These are phyloP conservation scores for Sisor rabdophorus DNA, from an alignment of 2,113 vertebrate genomes.

Conservation along the genomic window DNA sequence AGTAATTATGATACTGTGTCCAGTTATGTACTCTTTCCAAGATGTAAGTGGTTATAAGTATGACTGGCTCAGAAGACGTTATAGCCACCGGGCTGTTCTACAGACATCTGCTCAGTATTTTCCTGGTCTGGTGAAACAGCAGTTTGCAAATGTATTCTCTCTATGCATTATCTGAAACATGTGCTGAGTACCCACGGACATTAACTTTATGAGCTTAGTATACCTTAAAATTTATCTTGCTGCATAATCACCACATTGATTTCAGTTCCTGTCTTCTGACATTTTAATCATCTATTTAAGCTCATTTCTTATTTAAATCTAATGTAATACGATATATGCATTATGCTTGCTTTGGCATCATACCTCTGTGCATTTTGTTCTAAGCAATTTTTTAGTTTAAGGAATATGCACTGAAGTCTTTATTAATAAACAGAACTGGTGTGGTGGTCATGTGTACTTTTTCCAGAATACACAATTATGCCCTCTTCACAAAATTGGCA, in stretches of 20 bases:
- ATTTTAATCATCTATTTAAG: background rate
- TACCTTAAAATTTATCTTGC: background rate
- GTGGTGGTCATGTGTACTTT: background rate
- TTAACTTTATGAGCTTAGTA: background rate
- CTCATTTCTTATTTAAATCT: background rate
- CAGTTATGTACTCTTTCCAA: background rate
- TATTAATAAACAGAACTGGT: background rate
- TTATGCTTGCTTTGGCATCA: background rate
- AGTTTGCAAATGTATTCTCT: background rate
- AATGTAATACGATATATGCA: too few species aligned
- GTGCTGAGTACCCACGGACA: background rate
- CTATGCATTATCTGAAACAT: background rate
- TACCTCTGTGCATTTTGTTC: background rate
- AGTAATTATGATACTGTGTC: slow-evolving; percentile 20
- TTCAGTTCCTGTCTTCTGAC: background rate
- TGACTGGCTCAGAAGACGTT: background rate
- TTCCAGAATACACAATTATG: background rate
- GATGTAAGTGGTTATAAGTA: background rate
- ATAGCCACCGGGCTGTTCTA: background rate
- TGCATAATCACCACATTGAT: background rate
- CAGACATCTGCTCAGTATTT: background rate
- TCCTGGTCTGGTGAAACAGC: background rate
- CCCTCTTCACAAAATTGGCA: background rate
- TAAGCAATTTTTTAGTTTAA: background rate
- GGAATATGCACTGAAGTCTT: background rate